Evolutionary conservation across 1,140 invertebrate species (phyloP).

Genomic region (Calosoma granatense): DNA sequence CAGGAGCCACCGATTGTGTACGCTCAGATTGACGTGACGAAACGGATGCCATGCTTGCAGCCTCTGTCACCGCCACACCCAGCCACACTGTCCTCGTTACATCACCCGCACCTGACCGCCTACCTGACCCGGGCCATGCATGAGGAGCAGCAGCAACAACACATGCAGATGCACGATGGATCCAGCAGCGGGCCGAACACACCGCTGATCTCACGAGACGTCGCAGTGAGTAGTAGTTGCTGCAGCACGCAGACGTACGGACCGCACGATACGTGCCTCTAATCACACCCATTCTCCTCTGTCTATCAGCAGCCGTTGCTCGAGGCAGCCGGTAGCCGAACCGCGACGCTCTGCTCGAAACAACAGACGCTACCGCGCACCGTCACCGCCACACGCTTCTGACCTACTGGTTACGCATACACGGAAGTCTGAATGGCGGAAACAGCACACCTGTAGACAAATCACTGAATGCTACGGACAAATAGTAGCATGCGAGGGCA

Average conservation of each 20-base stretch:
- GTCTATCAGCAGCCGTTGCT: constrained; percentile 21
- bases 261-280: neutral
- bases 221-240: constrained; percentile 25
- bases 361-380: constrained; percentile 29
- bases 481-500: too few species aligned
- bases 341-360: constrained; percentile 26
- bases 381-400: constrained; percentile 33
- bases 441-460: too few species aligned
- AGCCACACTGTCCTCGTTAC: constrained; percentile 28
- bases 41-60: constrained; percentile 25
- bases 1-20: constrained; percentile 39
- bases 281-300: neutral
- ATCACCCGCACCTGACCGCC: constrained; percentile 29
- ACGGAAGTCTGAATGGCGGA: neutral
- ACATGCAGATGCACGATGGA: constrained; percentile 20
- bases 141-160: constrained; percentile 23
- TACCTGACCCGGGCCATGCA: constrained; percentile 27
- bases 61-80: constrained; percentile 27
- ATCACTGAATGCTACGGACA: too few species aligned
- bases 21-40: constrained; percentile 38
- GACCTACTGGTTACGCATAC: constrained; percentile 25
- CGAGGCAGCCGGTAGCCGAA: constrained; percentile 23
- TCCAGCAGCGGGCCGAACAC: constrained; percentile 27
- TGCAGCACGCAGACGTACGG: neutral
- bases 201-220: constrained; percentile 27